Evolutionary conservation across 1,140 invertebrate species (phyloP).

Genomic region (Cotesia glomerata): DNA sequence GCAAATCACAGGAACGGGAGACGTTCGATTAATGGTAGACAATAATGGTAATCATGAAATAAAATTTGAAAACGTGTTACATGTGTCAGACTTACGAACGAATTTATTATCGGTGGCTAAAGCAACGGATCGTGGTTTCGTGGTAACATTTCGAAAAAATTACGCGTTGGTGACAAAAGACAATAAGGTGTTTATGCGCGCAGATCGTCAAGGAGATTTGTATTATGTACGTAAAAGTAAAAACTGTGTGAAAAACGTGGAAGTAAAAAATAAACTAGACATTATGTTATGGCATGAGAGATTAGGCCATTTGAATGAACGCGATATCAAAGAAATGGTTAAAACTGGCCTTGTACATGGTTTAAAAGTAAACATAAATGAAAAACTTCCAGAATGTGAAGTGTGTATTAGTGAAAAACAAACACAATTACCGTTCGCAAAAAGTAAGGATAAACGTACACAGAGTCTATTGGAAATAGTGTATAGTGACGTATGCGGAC

Average conservation of each 20-base stretch:
- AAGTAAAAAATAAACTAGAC: background rate
- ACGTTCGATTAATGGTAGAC: conserved; percentile 12
- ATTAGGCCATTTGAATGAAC: conserved; percentile 26
- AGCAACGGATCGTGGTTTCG: conserved; percentile 21
- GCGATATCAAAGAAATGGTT: conserved; percentile 18
- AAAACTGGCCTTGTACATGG: conserved; percentile 16
- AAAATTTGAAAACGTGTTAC: conserved; percentile 20
- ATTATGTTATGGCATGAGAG: conserved; percentile 14
- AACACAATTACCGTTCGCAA: conserved; percentile 22
- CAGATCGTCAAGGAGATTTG: conserved; percentile 21
- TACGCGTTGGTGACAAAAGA: conserved; percentile 12
- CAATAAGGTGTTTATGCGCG: background rate
- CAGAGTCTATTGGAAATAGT: background rate
- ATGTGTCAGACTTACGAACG: conserved; percentile 31
- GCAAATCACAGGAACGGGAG: conserved; percentile 20
- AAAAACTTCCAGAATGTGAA: conserved; percentile 24
- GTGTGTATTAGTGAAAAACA: conserved; percentile 27
- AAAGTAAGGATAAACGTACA: conserved; percentile 6
- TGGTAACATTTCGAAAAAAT: conserved; percentile 24
- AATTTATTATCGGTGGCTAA: conserved; percentile 31
- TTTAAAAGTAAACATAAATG: conserved; percentile 18
- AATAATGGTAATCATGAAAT: conserved; percentile 3
- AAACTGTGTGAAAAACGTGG: background rate
- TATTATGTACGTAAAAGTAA: conserved; percentile 19
- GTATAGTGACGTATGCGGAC: conserved; percentile 8